Percentiles rank a stretch among this genome's conserved stretches.
phyloP scores from a whole-genome alignment of 2,888 invertebrate species.

The Eledone cirrhosa region DNA sequence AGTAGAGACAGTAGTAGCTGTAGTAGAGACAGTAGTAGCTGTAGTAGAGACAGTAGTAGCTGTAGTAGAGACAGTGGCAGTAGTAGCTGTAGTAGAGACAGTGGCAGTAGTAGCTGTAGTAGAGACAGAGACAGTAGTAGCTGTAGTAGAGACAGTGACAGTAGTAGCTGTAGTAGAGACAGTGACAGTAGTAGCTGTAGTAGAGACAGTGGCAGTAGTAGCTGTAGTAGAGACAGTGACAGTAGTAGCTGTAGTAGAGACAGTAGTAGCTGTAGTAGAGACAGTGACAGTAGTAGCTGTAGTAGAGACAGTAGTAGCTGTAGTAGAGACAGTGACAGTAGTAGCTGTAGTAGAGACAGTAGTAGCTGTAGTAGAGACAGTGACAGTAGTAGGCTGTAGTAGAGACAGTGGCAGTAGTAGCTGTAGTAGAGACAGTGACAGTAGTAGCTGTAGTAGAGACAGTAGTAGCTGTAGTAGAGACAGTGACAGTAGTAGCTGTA shows the following conservation, averaged over 20 bases:
- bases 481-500: conserved; percentile 1
- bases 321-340: conserved; percentile 9
- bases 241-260: conserved; percentile 5
- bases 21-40: conserved; percentile 6
- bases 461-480: background rate
- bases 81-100: too few species aligned
- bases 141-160: too few species aligned
- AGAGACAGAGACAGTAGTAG: too few species aligned
- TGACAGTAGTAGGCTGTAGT: background rate
- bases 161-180: too few species aligned
- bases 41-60: background rate
- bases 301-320: conserved; percentile 15
- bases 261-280: conserved; percentile 16
- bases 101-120: too few species aligned
- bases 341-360: conserved; percentile 8
- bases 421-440: background rate
- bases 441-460: background rate
- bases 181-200: background rate
- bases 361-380: background rate
- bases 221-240: background rate
- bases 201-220: too few species aligned
- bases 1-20: conserved; percentile 12
- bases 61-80: too few species aligned
- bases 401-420: background rate
- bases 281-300: conserved; percentile 9